phyloP scores from a whole-genome alignment of 2,797 vertebrate species.

The Peromyscus aztecus region DNA sequence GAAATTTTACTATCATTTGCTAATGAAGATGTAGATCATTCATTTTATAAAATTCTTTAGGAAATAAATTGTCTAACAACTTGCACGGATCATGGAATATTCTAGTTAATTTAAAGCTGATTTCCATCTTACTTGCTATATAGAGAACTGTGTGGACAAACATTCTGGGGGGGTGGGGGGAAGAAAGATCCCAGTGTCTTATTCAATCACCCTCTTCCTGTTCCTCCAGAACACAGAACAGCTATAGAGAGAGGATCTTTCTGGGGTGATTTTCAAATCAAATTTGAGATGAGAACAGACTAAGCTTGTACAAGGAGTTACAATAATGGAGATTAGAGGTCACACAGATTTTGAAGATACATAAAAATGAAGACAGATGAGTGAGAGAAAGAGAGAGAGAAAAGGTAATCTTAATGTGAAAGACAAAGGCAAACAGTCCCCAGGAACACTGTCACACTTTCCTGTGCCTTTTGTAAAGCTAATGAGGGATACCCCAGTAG shows the following conservation, averaged over 20 bases:
- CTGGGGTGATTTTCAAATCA: background rate
- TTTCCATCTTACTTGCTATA: background rate
- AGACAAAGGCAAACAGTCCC: background rate
- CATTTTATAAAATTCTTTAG: conserved; percentile 39
- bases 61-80: conserved; percentile 22
- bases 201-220: background rate
- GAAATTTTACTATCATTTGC: conserved; percentile 54
- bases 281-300: background rate
- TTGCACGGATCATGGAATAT: background rate
- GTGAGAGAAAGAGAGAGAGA: background rate
- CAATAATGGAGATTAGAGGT: background rate
- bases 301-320: background rate
- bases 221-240: background rate
- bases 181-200: background rate
- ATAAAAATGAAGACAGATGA: background rate
- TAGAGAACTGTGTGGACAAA: conserved; percentile 10
- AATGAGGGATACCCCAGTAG: background rate
- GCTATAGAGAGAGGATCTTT: background rate
- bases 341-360: conserved; percentile 19
- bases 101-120: conserved; percentile 7
- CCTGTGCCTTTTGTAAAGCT: background rate
- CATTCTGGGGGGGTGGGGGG: background rate
- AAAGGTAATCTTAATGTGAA: background rate
- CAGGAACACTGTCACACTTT: background rate
- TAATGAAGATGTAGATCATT: conserved; percentile 61